These are phyloP conservation scores for Caiman crocodilus DNA, from an alignment of 2,797 vertebrate genomes.

Conservation along the genomic window DNA sequence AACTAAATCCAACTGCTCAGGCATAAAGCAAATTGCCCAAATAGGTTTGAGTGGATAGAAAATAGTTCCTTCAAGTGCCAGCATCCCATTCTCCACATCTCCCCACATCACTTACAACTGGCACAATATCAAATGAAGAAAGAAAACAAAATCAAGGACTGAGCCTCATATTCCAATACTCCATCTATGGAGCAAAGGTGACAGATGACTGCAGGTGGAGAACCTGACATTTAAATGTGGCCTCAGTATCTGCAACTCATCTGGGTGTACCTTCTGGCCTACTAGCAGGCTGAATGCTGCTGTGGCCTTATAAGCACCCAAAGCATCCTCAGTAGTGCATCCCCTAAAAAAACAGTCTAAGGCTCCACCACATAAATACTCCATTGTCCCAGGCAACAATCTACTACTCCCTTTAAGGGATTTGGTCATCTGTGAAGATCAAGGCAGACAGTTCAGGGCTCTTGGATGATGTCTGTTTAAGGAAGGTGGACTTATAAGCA, in stretches of 20 bases:
- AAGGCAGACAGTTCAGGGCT: not conserved
- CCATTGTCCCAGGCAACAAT: not conserved
- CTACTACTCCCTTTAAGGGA: not conserved
- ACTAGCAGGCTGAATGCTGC: slow-evolving; percentile 39
- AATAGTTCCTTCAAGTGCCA: slow-evolving; percentile 50
- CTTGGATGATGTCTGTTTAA: not conserved
- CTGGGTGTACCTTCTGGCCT: not conserved
- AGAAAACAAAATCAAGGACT: slow-evolving; percentile 34
- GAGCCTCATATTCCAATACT: not conserved
- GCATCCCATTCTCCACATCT: slow-evolving; percentile 17
- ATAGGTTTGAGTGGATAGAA: slow-evolving; percentile 59
- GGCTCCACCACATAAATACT: not conserved
- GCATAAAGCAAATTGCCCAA: slow-evolving; percentile 39
- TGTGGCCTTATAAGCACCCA: not conserved
- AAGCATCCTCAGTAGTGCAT: not conserved
- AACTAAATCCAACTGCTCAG: slow-evolving; percentile 55
- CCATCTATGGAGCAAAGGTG: slow-evolving; percentile 33
- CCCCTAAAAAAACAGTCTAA: not conserved
- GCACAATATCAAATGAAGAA: slow-evolving; percentile 38
- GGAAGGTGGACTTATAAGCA: not conserved
- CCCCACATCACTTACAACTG: not conserved
- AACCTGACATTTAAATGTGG: not conserved
- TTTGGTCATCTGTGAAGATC: not conserved
- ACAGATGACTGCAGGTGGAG: not conserved
- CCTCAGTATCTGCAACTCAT: not conserved